Percentiles rank a stretch among this genome's conserved stretches.
phyloP scores from a whole-genome alignment of 2,113 vertebrate genomes.

The Protomyctophum bolini region DNA sequence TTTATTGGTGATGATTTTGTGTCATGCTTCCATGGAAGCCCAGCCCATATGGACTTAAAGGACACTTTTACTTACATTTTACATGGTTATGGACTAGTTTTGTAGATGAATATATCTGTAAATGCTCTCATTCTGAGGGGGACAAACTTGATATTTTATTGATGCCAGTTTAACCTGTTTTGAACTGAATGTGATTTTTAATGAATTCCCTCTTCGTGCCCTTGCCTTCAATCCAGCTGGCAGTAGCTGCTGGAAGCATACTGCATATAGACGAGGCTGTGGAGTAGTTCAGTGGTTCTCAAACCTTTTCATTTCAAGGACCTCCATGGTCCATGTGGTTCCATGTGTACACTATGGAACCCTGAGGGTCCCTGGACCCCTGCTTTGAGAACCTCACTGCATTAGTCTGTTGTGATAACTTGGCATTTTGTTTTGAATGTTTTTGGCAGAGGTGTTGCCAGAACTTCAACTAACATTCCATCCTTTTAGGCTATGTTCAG shows the following conservation, averaged over 20 bases:
- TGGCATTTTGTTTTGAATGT: slow-evolving; percentile 17
- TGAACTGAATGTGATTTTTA: slow-evolving; percentile 8
- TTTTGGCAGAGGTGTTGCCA: slow-evolving; percentile 16
- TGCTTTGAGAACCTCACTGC: too few species aligned
- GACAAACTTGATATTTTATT: neutral
- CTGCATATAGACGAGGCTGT: neutral
- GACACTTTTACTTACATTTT: too few species aligned
- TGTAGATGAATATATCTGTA: neutral
- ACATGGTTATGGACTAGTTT: too few species aligned
- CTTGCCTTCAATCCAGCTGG: slow-evolving; percentile 3
- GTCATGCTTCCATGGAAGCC: too few species aligned
- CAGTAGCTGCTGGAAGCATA: slow-evolving; percentile 1
- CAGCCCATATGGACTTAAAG: too few species aligned
- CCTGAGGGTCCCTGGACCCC: too few species aligned
- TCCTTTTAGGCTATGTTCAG: slow-evolving; percentile 28
- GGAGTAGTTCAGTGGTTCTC: too few species aligned
- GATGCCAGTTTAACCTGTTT: neutral
- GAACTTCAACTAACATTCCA: slow-evolving; percentile 36
- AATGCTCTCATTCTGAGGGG: slow-evolving; percentile 16
- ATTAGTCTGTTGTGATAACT: neutral
- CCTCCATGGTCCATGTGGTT: too few species aligned
- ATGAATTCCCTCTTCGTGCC: neutral
- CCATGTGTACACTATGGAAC: too few species aligned
- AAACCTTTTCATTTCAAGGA: too few species aligned
- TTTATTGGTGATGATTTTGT: too few species aligned